phyloP scores from a whole-genome alignment of 2,113 vertebrate genomes.

The Ctenomys sociabilis region DNA sequence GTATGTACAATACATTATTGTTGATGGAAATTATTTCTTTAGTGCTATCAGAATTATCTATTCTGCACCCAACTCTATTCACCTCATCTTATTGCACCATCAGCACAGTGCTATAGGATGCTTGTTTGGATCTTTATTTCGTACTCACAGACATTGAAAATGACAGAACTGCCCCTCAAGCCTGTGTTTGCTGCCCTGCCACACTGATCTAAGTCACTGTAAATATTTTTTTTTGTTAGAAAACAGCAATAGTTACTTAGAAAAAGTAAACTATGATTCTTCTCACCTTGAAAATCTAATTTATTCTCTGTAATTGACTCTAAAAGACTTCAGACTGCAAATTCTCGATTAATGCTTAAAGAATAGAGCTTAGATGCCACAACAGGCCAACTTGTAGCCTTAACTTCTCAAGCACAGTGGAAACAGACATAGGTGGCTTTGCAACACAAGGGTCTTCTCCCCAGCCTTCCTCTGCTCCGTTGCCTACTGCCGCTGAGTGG shows the following conservation, averaged over 20 bases:
- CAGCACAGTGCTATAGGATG: neutral
- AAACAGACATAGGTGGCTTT: neutral
- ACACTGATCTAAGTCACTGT: neutral
- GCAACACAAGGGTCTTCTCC: neutral
- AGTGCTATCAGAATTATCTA: neutral
- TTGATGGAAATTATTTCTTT: neutral
- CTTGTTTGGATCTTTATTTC: neutral
- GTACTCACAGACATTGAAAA: neutral
- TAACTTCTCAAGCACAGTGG: neutral
- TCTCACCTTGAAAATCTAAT: neutral
- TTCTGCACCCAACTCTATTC: neutral
- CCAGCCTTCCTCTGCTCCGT: neutral
- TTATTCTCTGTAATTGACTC: neutral
- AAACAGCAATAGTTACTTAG: neutral
- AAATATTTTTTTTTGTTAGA: neutral
- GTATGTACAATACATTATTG: neutral
- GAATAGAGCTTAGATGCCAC: neutral
- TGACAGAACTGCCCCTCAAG: neutral
- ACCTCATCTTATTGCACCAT: neutral
- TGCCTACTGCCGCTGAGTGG: neutral
- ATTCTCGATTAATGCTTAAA: neutral
- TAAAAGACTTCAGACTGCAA: neutral
- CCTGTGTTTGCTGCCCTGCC: fast-evolving
- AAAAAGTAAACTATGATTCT: neutral
- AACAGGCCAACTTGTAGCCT: neutral